These are phyloP conservation scores for Alcedo atthis DNA, from an alignment of 2,797 vertebrate genomes.

Conservation along the genomic window DNA sequence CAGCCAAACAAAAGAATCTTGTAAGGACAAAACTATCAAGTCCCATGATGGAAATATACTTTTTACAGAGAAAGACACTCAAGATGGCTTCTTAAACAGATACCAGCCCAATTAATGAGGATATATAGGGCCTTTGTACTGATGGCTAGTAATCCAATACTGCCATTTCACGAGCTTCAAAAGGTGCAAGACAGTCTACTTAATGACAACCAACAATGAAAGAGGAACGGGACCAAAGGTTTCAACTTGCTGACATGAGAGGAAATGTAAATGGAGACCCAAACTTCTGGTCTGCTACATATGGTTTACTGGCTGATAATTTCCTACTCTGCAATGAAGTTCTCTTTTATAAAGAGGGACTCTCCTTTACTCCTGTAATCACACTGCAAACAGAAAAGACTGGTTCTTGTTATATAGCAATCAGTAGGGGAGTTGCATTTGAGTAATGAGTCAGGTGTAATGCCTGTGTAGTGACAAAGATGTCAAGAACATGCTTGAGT, in stretches of 20 bases:
- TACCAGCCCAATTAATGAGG: neutral
- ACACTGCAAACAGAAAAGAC: neutral
- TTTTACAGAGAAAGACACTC: neutral
- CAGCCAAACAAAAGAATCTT: neutral
- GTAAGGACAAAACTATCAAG: neutral
- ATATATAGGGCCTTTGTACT: neutral
- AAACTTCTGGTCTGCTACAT: neutral
- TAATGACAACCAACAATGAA: neutral
- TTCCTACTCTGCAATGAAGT: neutral
- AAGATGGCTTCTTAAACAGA: neutral
- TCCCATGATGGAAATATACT: neutral
- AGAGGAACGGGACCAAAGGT: neutral
- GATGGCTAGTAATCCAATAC: neutral
- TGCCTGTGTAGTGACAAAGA: neutral
- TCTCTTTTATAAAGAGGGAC: neutral
- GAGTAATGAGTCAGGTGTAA: neutral
- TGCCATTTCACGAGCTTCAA: neutral
- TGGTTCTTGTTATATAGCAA: accelerated
- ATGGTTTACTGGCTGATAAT: neutral
- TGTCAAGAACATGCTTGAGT: neutral
- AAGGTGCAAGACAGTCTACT: neutral
- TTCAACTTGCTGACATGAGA: neutral
- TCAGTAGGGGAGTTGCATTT: neutral
- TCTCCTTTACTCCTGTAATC: neutral
- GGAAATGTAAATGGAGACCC: neutral